Percentiles rank a stretch among this genome's conserved stretches.
Conservation (phyloP, 2,797 vertebrate species). For the Paramormyrops hopkinsi region DNA sequence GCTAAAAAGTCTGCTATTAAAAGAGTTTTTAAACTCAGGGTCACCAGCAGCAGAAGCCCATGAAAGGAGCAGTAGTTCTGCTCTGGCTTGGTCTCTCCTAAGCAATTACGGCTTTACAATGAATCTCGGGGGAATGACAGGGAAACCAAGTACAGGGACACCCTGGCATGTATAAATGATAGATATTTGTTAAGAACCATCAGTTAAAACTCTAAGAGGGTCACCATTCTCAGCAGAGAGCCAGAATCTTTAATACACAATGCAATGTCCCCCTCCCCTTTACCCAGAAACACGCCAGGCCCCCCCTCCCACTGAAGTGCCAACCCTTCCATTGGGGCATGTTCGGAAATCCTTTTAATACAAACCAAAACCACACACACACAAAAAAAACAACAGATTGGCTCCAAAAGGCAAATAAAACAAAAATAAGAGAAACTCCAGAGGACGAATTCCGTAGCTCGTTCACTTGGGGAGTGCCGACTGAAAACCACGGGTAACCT, state of each 20-base stretch:
- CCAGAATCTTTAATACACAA: not conserved
- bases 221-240: not conserved
- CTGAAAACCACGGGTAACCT: conserved; percentile 53
- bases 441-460: not conserved
- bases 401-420: not conserved
- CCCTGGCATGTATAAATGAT: not conserved
- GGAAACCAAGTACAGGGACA: not conserved
- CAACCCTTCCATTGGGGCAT: not conserved
- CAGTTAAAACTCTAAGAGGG: not conserved
- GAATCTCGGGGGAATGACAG: not conserved
- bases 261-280: not conserved
- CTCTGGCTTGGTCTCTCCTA: not conserved
- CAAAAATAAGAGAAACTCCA: not conserved
- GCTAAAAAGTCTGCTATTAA: not conserved
- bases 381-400: conserved; percentile 5
- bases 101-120: not conserved
- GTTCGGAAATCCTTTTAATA: not conserved
- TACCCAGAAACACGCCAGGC: not conserved
- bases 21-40: not conserved
- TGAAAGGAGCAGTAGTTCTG: not conserved
- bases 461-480: conserved; percentile 26
- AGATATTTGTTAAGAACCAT: not conserved
- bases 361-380: conserved; percentile 5
- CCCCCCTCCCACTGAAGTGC: not conserved
- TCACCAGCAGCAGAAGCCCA: not conserved